A percentile compares a stretch with the other conserved stretches of the same genome.
phyloP scores from a whole-genome alignment of 2,797 vertebrate species.

The Sebastes vulpes region DNA sequence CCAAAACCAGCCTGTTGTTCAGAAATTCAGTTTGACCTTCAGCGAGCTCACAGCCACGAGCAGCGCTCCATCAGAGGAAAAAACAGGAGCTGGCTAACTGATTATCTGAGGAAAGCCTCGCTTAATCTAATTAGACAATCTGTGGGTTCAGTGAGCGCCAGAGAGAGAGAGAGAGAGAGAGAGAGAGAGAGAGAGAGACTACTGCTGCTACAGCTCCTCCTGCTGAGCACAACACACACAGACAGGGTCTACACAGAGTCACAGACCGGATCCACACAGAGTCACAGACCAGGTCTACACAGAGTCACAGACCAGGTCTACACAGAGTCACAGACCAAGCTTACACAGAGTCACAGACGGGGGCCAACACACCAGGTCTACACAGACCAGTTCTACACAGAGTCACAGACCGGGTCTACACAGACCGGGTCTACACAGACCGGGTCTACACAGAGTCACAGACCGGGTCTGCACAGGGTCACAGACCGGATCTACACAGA shows the following conservation, averaged over 20 bases:
- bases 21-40: slow-evolving; percentile 86
- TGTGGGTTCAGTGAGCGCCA: slow-evolving; percentile 77
- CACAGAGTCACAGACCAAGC: not conserved
- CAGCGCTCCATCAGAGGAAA: slow-evolving; percentile 79
- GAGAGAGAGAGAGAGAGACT: not conserved
- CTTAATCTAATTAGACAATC: slow-evolving; percentile 94
- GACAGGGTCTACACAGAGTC: not conserved
- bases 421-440: not conserved
- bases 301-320: not conserved
- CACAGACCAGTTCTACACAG: not conserved
- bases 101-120: slow-evolving; percentile 93
- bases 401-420: not conserved
- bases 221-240: slow-evolving; percentile 35
- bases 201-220: slow-evolving; percentile 59
- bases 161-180: slow-evolving; percentile 24
- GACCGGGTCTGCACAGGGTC: not conserved
- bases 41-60: slow-evolving; percentile 64
- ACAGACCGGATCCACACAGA: not conserved
- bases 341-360: not conserved
- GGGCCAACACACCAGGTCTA: not conserved
- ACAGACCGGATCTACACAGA: too few relatives aligned
- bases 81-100: slow-evolving; percentile 88
- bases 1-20: slow-evolving; percentile 45
- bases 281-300: not conserved
- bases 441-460: not conserved